Conservation (phyloP, 2,888 invertebrate genomes). For the Apamea sordens region DNA sequence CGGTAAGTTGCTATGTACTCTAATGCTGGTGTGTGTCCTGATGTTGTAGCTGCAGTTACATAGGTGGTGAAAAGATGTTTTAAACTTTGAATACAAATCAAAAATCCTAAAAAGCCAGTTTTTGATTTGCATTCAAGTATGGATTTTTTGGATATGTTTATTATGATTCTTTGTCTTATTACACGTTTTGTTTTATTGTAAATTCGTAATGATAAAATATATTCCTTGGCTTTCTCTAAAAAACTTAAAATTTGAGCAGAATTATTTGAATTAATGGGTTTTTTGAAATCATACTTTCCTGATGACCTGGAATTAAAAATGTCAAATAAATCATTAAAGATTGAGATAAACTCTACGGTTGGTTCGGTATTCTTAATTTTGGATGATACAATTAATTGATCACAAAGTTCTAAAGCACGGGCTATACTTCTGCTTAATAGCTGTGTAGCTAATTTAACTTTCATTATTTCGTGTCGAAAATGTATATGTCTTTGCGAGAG, state of each 20-base stretch:
- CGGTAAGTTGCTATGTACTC: neutral
- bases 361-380: conserved; percentile 12
- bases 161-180: neutral
- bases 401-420: conserved; percentile 11
- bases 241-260: neutral
- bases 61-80: neutral
- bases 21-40: conserved; percentile 3
- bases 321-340: conserved; percentile 20
- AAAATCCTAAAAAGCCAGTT: neutral
- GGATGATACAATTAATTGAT: conserved; percentile 9
- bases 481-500: neutral
- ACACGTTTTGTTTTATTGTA: neutral
- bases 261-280: conserved; percentile 8
- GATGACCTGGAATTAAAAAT: conserved; percentile 21
- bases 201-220: neutral
- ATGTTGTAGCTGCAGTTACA: neutral
- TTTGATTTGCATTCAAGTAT: neutral
- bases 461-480: conserved; percentile 6
- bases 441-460: conserved; percentile 11
- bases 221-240: neutral
- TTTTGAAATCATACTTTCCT: conserved; percentile 13
- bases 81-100: neutral
- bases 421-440: neutral
- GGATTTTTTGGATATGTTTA: neutral
- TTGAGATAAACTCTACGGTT: conserved; percentile 7